Base-by-base conservation (phyloP, 2,888 invertebrate genomes). In the Beris chalybata region DNA sequence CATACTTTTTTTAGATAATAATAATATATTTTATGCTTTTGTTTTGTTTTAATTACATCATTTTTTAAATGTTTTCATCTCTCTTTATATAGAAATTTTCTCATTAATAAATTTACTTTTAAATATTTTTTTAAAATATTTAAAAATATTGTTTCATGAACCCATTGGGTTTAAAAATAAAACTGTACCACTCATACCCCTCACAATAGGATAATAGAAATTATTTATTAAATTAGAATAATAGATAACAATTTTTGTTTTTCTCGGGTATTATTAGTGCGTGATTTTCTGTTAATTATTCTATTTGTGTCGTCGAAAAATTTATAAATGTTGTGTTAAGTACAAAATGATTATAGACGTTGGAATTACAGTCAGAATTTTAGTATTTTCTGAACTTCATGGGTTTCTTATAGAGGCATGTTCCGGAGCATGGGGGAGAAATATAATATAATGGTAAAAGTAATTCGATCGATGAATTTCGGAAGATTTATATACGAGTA, bases 101-200 rank as follows among this genome's bases (percentile, higher is more conserved):
- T 67, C 44, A 63, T 70, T 70, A 71, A 71, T 71, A 64, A 70
- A 59, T 59, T 71, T 67, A 71, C 71, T 66, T 70, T 73, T 71
- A 71, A 71, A 71, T 71, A 70, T 69, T 73, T 71, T 71, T 71
- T 72, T 74, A 72, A 73, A 74, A 72, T 72, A 73, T 74, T 74
- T 74, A 72, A 76, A 74, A 73, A 74, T 68, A 65, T 67, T 59
- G 43, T 67, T 64, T 64, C 74, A 77, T 78, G 78, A 79, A 80
- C 80, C 79, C 79, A 80, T 80, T 79, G 79, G 79, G 79, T 78
- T 79, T 79, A 79, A 76, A 38, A 74, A 74, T 75, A 76, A 74
- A 76, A 74, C 75, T 75, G 74, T 71, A 74, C 73, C 74, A 74
- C 74, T 73, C 72, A 74, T 73, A 74, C 73, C 72, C 72, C 73